Base-by-base conservation (phyloP, 23 tunicate species). In the Styela clava region DNA sequence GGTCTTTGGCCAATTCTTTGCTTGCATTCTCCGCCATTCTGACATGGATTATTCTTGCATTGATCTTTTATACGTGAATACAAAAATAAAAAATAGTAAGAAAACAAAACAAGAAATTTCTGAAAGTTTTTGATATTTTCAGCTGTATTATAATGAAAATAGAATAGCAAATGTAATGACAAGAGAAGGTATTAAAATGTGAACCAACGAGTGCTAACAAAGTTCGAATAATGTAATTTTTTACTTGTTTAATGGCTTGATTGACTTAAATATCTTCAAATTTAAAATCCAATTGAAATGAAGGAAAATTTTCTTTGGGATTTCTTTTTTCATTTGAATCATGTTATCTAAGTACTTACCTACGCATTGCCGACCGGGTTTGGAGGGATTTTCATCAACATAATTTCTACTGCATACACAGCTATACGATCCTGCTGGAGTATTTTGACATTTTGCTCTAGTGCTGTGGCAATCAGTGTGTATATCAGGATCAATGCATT, bases 31-130 rank as follows among this genome's bases (percentile, higher is more conserved):
- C 82, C 95, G 20, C 86, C 85, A 72, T 89, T 85, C 24, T 61
- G 69, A 74, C 95, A 89, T 2, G 88, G 86, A 64, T 80, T 81
- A 19, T 83, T 74, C n/a, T 62, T 34, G 84, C 93, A 88, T 31
- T 83, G 93, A 62, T 78, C 93, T 88, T 56, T 56, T 18, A 56
- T 18, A 56, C 20, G 63, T 56, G 63, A 56, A 18, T 18, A 18
- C 63, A 56, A 18, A 56, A 56, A 56, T n/a, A n/a, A 56, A 18
- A 20, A 56, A 56, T 56, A 56, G 20, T 18, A 56, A 56, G 18
- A 0, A n/a, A 0, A 69, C 28, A 69, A 69, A 69, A 28, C 26
- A 69, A 69, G 74, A 22, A 0, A 23, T 22, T 1, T 69, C 19
- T 28, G 0, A 22, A 69, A 22, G 30, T 69, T 69, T 23, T 25